phyloP scores from a whole-genome alignment of 2,113 vertebrate species.

The Callithrix jacchus region DNA sequence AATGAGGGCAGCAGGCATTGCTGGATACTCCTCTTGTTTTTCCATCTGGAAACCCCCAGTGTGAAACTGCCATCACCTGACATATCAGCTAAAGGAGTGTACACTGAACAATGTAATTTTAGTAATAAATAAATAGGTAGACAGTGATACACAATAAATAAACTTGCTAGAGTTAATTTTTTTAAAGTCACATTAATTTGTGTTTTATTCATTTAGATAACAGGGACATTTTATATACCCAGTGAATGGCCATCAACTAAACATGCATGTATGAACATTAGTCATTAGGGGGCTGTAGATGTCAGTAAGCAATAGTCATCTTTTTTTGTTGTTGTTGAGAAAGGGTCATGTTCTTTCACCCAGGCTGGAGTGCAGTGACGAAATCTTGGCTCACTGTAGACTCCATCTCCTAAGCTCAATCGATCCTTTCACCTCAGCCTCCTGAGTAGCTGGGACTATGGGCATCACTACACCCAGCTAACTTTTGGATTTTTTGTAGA shows the following conservation, averaged over 20 bases:
- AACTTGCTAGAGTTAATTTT: neutral
- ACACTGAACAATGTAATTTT: neutral
- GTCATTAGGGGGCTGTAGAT: neutral
- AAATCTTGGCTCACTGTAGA: too few relatives aligned
- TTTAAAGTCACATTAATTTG: neutral
- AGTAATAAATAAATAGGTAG: neutral
- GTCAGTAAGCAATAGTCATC: neutral
- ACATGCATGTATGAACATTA: neutral
- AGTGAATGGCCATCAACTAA: neutral
- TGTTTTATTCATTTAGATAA: constrained; percentile 25
- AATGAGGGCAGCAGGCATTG: neutral
- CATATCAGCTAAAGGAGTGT: neutral
- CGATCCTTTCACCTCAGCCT: too few relatives aligned
- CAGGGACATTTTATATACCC: neutral
- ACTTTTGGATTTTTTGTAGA: too few relatives aligned
- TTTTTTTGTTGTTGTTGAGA: too few relatives aligned
- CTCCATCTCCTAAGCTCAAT: too few relatives aligned
- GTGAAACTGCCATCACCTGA: neutral
- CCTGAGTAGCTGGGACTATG: too few relatives aligned
- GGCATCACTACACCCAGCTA: too few relatives aligned
- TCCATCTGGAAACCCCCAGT: neutral
- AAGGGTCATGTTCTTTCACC: too few relatives aligned
- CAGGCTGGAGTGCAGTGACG: too few relatives aligned
- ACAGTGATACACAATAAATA: neutral
- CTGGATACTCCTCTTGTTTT: neutral